phyloP scores from a whole-genome alignment of 2,113 vertebrate species.

The Phaethornis superciliosus region DNA sequence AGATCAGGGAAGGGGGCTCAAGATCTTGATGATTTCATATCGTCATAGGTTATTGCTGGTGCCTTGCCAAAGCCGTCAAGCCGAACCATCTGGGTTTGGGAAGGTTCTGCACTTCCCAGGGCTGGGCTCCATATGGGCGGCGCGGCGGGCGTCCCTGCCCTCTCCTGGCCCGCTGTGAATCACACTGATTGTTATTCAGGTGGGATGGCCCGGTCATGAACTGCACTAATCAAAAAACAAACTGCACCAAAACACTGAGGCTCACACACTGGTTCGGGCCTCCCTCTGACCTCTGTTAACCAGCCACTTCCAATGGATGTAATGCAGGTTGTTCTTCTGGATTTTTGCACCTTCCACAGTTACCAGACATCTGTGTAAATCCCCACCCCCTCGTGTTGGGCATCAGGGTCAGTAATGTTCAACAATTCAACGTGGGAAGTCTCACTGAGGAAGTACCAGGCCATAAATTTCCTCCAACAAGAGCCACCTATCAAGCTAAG shows the following conservation, averaged over 20 bases:
- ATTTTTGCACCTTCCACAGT: conserved; percentile 74
- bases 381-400: conserved; percentile 73
- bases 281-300: conserved; percentile 67
- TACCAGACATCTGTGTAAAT: conserved; percentile 77
- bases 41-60: conserved; percentile 45
- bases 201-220: conserved; percentile 76
- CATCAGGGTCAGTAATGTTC: conserved; percentile 77
- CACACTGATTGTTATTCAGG: conserved; percentile 72
- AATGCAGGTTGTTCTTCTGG: conserved; percentile 70
- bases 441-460: conserved; percentile 78
- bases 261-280: conserved; percentile 68
- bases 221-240: conserved; percentile 74
- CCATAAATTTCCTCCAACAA: conserved; percentile 82
- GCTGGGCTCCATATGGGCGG: conserved; percentile 52
- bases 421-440: conserved; percentile 83
- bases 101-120: conserved; percentile 54
- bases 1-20: neutral
- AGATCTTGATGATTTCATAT: conserved; percentile 14
- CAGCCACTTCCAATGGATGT: conserved; percentile 69
- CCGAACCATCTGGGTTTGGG: conserved; percentile 58
- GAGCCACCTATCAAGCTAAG: conserved; percentile 72
- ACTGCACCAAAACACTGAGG: conserved; percentile 67
- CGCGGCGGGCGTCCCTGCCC: conserved; percentile 36
- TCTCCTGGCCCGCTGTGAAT: conserved; percentile 67
- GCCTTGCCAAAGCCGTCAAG: conserved; percentile 53